Percentiles rank a stretch among this genome's conserved stretches.
These are phyloP conservation scores for Leucoptera coffeella DNA, from an alignment of 2,888 invertebrate species.

Conservation along the genomic window DNA sequence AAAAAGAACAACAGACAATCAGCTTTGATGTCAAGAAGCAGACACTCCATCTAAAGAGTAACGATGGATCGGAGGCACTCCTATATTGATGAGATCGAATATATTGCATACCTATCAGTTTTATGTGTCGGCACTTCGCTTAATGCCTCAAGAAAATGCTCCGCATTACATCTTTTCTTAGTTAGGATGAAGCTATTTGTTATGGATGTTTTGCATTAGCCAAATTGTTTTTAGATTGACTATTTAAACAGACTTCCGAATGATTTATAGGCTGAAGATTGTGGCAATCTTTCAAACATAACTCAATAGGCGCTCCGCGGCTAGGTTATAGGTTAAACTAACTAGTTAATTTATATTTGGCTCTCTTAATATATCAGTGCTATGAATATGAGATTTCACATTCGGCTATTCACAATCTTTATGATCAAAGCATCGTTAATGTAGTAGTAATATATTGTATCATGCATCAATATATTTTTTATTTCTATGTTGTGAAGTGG, in stretches of 20 bases:
- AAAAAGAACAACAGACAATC: no score
- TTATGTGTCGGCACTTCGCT: conserved; percentile 40
- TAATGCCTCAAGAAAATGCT: conserved; percentile 40
- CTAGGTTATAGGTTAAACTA: conserved; percentile 2
- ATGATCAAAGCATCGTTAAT: no score
- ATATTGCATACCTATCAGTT: conserved; percentile 46
- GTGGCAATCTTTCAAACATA: conserved; percentile 7
- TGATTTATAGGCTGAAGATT: conserved; percentile 11
- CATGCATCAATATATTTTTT: no score
- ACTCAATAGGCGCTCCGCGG: conserved; percentile 1
- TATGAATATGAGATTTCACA: no score
- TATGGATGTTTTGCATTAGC: conserved; percentile 15
- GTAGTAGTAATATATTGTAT: no score
- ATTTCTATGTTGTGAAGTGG: no score
- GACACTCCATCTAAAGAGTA: conserved; percentile 6
- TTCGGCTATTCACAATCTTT: no score
- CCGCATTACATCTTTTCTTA: conserved; percentile 22
- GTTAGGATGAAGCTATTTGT: conserved; percentile 16
- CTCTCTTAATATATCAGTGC: no score
- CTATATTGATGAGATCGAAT: conserved; percentile 29
- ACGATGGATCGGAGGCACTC: conserved; percentile 14
- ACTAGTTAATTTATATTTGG: background rate
- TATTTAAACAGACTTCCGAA: conserved; percentile 14
- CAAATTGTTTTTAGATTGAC: conserved; percentile 20
- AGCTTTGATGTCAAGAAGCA: no score